These are phyloP conservation scores for Mesoligia furuncula DNA, from an alignment of 2,888 invertebrate species.

Conservation along the genomic window DNA sequence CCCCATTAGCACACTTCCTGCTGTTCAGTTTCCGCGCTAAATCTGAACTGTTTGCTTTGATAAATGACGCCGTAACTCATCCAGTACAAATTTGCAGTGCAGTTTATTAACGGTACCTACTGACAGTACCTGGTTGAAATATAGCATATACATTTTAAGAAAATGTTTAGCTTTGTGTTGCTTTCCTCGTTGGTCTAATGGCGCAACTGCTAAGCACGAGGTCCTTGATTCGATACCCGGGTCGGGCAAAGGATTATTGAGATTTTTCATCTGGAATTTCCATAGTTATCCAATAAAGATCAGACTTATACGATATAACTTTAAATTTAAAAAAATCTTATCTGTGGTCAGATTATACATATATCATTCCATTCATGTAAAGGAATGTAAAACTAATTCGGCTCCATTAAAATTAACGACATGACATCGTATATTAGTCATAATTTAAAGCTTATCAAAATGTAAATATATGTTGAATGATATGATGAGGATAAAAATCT, in stretches of 20 bases:
- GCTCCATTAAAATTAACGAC: conserved; percentile 4
- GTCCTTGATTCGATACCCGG: background rate
- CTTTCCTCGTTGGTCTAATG: background rate
- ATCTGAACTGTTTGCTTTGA: conserved; percentile 39
- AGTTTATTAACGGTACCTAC: conserved; percentile 14
- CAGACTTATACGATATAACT: background rate
- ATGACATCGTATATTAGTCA: conserved; percentile 38
- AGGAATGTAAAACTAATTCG: conserved; percentile 33
- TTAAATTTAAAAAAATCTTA: conserved; percentile 5
- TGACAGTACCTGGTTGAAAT: background rate
- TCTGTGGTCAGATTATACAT: conserved; percentile 35
- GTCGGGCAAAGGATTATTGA: background rate
- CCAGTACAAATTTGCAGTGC: conserved; percentile 18
- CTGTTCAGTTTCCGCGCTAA: conserved; percentile 18
- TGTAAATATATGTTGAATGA: conserved; percentile 38
- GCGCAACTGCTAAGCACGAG: background rate
- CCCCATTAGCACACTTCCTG: conserved; percentile 40
- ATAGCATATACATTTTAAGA: background rate
- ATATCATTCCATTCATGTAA: conserved; percentile 40
- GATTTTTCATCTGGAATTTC: background rate
- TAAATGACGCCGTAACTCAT: conserved; percentile 33
- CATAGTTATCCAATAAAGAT: conserved; percentile 1
- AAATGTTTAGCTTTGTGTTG: background rate
- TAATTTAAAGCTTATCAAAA: conserved; percentile 51
- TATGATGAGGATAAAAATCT: conserved; percentile 41